Conservation (phyloP, 2,797 vertebrate species). For the Poeciliopsis presidionis region DNA sequence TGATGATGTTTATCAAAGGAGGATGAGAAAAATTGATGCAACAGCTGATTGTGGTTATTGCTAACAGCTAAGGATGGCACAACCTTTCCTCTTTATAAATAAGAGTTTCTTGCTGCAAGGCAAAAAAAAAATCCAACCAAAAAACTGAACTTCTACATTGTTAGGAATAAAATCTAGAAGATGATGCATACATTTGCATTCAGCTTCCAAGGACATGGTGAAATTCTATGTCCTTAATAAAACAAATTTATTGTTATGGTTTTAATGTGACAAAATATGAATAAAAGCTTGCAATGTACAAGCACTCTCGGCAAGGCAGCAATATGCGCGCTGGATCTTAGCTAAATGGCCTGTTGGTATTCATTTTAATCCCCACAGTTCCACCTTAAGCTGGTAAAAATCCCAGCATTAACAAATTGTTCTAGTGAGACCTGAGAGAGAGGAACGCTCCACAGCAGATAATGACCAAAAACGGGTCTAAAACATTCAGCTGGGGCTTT, state of each 20-base stretch:
- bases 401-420: not conserved
- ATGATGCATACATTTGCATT: not conserved
- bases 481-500: constrained; percentile 6
- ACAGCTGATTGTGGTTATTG: not conserved
- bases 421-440: not conserved
- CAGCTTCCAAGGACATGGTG: too few relatives aligned
- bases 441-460: not conserved
- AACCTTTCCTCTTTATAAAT: not conserved
- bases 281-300: not conserved
- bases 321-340: not conserved
- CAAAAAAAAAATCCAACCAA: too few relatives aligned
- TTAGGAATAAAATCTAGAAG: not conserved
- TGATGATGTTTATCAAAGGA: not conserved
- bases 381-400: not conserved
- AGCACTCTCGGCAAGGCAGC: not conserved
- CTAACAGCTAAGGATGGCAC: not conserved
- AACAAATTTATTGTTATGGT: not conserved
- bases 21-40: not conserved
- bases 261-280: not conserved
- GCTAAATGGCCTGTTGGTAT: not conserved
- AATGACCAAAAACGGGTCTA: constrained; percentile 8
- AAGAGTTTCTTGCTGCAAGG: not conserved
- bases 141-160: too few relatives aligned
- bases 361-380: not conserved
- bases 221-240: not conserved